Percentiles rank a stretch among this genome's conserved stretches.
These are phyloP conservation scores for Campopleginae sp. DNA, from an alignment of 2,888 invertebrate genomes.

Conservation along the genomic window DNA sequence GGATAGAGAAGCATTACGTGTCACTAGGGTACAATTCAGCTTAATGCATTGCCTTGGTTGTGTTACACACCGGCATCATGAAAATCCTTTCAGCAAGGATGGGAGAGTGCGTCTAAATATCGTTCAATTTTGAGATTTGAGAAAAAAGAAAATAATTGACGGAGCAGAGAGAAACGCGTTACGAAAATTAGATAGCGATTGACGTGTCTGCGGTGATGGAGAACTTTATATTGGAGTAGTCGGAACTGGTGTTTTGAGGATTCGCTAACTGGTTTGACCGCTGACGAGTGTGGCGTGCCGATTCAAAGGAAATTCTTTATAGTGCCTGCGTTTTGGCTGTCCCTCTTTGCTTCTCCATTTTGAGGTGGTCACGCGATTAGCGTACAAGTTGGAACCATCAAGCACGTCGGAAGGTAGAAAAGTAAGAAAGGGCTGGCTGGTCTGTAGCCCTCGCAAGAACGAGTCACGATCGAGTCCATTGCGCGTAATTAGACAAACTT, in stretches of 20 bases:
- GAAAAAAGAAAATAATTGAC: not conserved
- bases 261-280: slow-evolving; percentile 9
- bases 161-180: not conserved
- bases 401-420: slow-evolving; percentile 34
- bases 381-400: slow-evolving; percentile 56
- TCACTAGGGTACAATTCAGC: slow-evolving; percentile 64
- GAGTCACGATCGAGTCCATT: slow-evolving; percentile 76
- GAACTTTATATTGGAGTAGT: slow-evolving; percentile 5
- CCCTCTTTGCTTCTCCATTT: not conserved
- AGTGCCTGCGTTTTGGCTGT: not conserved
- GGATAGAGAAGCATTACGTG: slow-evolving; percentile 29
- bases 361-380: slow-evolving; percentile 54
- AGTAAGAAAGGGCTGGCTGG: slow-evolving; percentile 31
- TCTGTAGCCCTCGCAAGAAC: slow-evolving; percentile 69
- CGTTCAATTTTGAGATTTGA: slow-evolving; percentile 16
- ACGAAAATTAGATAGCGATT: not conserved
- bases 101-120: slow-evolving; percentile 49
- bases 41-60: slow-evolving; percentile 68
- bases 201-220: not conserved
- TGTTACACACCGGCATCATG: slow-evolving; percentile 60
- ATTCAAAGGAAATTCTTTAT: slow-evolving; percentile 33
- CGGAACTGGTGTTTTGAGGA: not conserved
- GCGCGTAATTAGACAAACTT: slow-evolving; percentile 81
- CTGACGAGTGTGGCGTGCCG: slow-evolving; percentile 13
- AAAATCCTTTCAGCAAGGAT: slow-evolving; percentile 59